A percentile compares a stretch with the other conserved stretches of the same genome.
These are phyloP conservation scores for Eurosta solidaginis DNA, from an alignment of 1,140 invertebrate species.

Conservation along the genomic window DNA sequence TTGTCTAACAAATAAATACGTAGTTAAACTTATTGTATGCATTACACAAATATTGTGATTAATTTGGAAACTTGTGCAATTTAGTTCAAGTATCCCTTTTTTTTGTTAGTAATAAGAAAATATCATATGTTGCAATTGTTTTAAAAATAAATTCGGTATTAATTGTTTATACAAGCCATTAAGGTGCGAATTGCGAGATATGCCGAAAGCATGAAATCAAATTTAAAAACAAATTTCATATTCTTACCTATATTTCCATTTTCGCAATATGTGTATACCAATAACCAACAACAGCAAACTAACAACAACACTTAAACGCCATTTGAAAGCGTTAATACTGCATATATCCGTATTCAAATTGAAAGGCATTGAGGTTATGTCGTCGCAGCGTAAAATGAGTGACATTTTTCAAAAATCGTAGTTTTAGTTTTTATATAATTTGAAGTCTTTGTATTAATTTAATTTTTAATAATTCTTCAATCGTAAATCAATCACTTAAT, in stretches of 20 bases:
- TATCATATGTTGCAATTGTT: neutral
- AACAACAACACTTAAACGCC: conserved; percentile 1
- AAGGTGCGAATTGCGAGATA: too few relatives aligned
- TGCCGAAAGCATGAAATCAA: too few relatives aligned
- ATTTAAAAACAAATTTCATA: neutral
- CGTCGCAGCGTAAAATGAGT: conserved; percentile 25
- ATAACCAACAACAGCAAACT: neutral
- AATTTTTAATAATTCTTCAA: too few relatives aligned
- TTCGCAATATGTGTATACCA: conserved; percentile 9
- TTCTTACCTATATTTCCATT: conserved; percentile 32
- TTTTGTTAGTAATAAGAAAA: neutral
- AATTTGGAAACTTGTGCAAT: conserved; percentile 20
- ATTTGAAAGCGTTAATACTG: conserved; percentile 30
- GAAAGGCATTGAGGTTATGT: neutral
- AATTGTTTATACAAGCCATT: too few relatives aligned
- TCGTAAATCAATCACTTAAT: too few relatives aligned
- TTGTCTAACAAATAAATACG: too few relatives aligned
- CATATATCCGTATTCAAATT: conserved; percentile 35
- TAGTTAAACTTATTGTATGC: neutral
- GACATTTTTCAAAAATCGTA: conserved; percentile 4
- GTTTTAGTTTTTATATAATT: too few relatives aligned
- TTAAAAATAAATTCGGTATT: too few relatives aligned
- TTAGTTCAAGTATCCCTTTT: neutral
- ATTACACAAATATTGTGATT: neutral
- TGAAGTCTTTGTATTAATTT: too few relatives aligned